Base-by-base conservation (phyloP, 2,113 vertebrate genomes). In the Daphoenositta chrysoptera region DNA sequence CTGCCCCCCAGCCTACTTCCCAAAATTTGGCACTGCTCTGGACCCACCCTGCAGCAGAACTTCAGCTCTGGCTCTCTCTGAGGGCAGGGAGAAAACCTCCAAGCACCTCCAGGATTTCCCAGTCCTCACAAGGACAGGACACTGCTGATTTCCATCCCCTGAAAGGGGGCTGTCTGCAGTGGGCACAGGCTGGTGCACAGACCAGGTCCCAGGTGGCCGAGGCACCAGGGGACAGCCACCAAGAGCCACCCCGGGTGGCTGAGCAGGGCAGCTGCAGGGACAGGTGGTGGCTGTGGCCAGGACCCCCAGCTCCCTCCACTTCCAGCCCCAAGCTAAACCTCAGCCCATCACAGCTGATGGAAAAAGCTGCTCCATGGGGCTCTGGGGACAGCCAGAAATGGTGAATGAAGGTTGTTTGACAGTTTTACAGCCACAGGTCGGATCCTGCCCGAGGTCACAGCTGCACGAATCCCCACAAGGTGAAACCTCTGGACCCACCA, bases 211-310 rank as follows among this genome's bases (percentile, higher is more conserved):
- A 37, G 35, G 16, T 3, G 22, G 23, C 35, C 0, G 0, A 35
- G 21, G 53, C 15, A 10, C 8, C 1, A 0, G 42, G 24, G 58
- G 9, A 35, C 0, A 0, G 42, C 28, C 73, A 16, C 64, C 6
- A 2, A 10, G 3, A 84, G 26, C 69, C 78, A 33, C 12, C 24
- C 33, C 0, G 0, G 15, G 1, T 4, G 27, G 33, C 70, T 42
- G 56, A 88, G 73, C 33, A 8, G 37, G 60, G 24, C 68, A 45
- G 50, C 75, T 72, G 57, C 19, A 5, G 50, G 5, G 6, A 28
- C 66, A 64, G 53, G 37, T 3, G 54, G 15, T 1, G 20, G 39
- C 65, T 39, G 42, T 2, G 22, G 27, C 44, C 4, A 9, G 26
- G 21, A 80, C 15, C 10, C 31, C 18, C 35, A 27, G 35, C 28